Conservation (phyloP, 2,888 invertebrate genomes). For the Plemyria rubiginata region DNA sequence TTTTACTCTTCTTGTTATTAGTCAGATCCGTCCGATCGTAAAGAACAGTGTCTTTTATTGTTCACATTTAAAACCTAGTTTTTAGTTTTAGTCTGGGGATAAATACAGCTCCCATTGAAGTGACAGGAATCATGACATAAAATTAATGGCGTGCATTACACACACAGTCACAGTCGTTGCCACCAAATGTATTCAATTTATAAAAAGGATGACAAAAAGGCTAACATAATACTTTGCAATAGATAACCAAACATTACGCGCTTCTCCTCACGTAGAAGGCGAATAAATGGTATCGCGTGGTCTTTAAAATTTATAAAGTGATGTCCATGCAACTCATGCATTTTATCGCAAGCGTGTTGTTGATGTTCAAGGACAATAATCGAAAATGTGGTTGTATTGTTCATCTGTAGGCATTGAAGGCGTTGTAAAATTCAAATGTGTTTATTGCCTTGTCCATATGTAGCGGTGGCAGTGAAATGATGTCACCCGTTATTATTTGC, state of each 20-base stretch:
- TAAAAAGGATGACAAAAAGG: neutral
- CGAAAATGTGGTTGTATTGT: constrained; percentile 25
- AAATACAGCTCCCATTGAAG: too few relatives aligned
- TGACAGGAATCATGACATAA: too few relatives aligned
- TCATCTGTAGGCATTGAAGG: constrained; percentile 8
- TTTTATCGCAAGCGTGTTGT: constrained; percentile 37
- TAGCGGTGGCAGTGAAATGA: constrained; percentile 58
- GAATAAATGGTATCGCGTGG: constrained; percentile 11
- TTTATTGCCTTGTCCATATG: constrained; percentile 29
- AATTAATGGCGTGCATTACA: too few relatives aligned
- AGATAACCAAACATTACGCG: neutral
- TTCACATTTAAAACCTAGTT: too few relatives aligned
- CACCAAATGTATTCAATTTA: too few relatives aligned
- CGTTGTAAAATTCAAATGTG: constrained; percentile 44
- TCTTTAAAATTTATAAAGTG: constrained; percentile 23
- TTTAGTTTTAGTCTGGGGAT: too few relatives aligned
- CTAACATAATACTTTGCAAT: constrained; percentile 4
- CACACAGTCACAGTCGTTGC: too few relatives aligned
- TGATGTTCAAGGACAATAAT: constrained; percentile 60
- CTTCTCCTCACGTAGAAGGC: neutral
- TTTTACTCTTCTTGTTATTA: constrained; percentile 1
- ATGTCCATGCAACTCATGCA: constrained; percentile 27
- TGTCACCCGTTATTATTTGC: constrained; percentile 79
- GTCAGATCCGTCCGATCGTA: neutral
- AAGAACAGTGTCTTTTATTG: neutral